Percentiles rank a stretch among this genome's conserved stretches.
Evolutionary conservation across 2,113 vertebrate genomes (phyloP).

Genomic region (Strigops habroptila): DNA sequence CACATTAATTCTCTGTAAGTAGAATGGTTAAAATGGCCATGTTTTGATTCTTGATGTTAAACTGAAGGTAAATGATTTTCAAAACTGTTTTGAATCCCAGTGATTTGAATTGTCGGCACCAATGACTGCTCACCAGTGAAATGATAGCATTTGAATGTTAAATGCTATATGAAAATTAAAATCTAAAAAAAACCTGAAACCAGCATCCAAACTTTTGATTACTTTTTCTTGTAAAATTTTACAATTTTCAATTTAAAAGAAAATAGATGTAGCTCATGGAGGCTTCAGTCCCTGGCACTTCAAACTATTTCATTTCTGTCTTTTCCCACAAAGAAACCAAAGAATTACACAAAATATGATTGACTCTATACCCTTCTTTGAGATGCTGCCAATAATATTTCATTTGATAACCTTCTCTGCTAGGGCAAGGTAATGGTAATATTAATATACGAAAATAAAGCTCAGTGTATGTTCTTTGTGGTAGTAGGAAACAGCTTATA

Average conservation of each 20-base stretch:
- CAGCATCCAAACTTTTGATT: not conserved
- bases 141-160: not conserved
- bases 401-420: not conserved
- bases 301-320: not conserved
- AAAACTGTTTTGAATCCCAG: not conserved
- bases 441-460: not conserved
- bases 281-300: not conserved
- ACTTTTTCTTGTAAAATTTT: not conserved
- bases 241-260: not conserved
- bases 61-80: not conserved
- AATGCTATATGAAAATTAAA: not conserved
- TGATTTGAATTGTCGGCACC: not conserved
- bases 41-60: not conserved
- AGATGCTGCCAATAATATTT: not conserved
- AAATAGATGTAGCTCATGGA: not conserved
- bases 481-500: not conserved
- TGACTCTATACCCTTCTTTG: not conserved
- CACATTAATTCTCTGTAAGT: not conserved
- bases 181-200: accelerated
- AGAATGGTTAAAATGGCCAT: not conserved
- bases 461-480: not conserved
- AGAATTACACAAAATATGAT: not conserved
- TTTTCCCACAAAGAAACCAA: not conserved
- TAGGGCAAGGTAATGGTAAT: not conserved
- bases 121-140: not conserved